Evolutionary conservation across 92 coral and sea anemone genomes (phyloP), one percentile per base, ranked within the genome.

Genomic region (Bergia puertoricense): DNA sequence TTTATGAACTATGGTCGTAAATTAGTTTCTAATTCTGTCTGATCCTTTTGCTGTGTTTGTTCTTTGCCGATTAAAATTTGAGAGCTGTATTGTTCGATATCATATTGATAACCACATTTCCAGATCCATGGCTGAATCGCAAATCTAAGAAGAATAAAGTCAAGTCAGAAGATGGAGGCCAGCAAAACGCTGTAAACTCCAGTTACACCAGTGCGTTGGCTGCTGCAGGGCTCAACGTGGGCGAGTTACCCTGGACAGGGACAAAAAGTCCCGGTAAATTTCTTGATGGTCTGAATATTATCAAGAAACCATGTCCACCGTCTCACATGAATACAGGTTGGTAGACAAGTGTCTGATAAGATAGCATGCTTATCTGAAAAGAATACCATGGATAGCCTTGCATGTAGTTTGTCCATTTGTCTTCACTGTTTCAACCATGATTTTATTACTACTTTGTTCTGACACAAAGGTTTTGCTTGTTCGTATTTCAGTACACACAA

Each of bases 211-310:
- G 84, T 62, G 99, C 95, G 5, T 85, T 97, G 38, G 96, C 98
- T 0, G 99, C 99, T 18, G 99, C 99, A 2, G 99, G 99, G n/a
- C 92, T 97, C 2, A 93, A 86, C 54, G 93, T 97, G 0, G 93
- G 88, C 40, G 81, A 88, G 67, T 88, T 91, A 14, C 82, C 93
- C 68, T 97, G 99, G 99, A 93, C 92, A 39, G 83, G 23, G 44
- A 13, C 87, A 88, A 86, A 69, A n/a, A 45, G 68, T 40, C 69
- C 20, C 22, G 80, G 54, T 44, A 89, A 80, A 50, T 82, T 42
- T 13, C 51, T 74, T 30, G 89, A 91, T 85, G 93, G 93, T 1
- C 59, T 90, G 74, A 91, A 81, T 1, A 37, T 44, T 80, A 74
- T 67, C 91, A 85, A 69, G 67, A 91, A 57, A 73, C 82, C 44